These are phyloP conservation scores for Hypotaenidia philippensis DNA, from an alignment of 2,797 vertebrate species.

Conservation along the genomic window DNA sequence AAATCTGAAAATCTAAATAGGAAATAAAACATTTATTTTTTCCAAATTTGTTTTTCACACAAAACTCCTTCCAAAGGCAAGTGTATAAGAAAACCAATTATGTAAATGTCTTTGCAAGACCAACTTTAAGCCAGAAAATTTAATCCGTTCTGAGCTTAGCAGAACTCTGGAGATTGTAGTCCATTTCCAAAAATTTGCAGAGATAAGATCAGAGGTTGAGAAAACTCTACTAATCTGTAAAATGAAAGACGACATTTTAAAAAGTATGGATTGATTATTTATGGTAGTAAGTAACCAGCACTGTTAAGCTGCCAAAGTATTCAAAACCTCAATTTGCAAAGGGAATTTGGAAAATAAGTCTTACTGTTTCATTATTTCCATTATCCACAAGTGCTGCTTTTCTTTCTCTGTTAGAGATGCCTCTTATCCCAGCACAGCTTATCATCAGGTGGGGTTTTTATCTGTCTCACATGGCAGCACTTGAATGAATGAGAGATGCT, in stretches of 20 bases:
- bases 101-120: slow-evolving; percentile 3
- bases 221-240: background rate
- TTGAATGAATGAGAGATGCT: background rate
- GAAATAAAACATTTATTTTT: slow-evolving; percentile 2
- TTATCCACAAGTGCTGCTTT: background rate
- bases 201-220: background rate
- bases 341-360: background rate
- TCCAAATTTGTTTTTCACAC: background rate
- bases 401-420: background rate
- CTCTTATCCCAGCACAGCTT: background rate
- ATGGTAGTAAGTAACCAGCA: background rate
- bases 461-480: background rate
- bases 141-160: slow-evolving; percentile 13
- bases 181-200: background rate
- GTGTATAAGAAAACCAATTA: background rate
- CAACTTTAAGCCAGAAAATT: background rate
- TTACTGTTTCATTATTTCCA: background rate
- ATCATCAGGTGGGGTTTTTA: background rate
- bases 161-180: background rate
- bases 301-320: background rate
- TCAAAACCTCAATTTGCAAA: background rate
- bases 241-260: background rate
- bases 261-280: background rate
- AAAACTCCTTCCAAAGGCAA: background rate
- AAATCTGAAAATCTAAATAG: background rate